phyloP scores from a whole-genome alignment of 2,888 invertebrate species.

The Podabrus alpinus region DNA sequence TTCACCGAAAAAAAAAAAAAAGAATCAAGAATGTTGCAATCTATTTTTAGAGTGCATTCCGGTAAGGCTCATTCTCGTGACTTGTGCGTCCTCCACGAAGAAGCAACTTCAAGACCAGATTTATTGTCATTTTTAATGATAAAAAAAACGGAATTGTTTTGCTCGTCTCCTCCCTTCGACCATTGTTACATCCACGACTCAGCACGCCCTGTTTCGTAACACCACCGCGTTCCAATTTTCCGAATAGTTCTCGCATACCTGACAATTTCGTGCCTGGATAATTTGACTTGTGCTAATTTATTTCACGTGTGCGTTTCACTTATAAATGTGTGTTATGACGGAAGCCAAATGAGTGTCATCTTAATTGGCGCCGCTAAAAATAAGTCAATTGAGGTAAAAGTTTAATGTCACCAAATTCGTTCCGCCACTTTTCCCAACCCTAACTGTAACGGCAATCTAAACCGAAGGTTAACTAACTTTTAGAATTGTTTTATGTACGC shows the following conservation, averaged over 20 bases:
- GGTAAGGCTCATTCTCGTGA: conserved; percentile 40
- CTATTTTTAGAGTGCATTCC: conserved; percentile 40
- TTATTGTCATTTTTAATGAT: conserved; percentile 26
- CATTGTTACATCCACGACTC: background rate
- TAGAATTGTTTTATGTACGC: background rate
- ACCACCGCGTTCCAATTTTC: background rate
- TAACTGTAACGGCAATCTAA: background rate
- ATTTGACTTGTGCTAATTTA: conserved; percentile 18
- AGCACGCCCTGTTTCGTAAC: background rate
- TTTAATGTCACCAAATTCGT: background rate
- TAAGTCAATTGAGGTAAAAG: background rate
- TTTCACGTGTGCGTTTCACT: conserved; percentile 3
- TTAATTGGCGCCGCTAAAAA: background rate
- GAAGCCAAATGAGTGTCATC: conserved; percentile 9
- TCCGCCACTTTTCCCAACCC: background rate
- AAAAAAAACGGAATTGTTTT: background rate
- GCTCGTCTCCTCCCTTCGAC: background rate
- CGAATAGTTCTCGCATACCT: conserved; percentile 11
- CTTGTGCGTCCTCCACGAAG: conserved; percentile 34
- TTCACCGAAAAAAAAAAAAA: background rate
- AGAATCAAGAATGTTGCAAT: conserved; percentile 20
- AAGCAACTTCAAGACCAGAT: conserved; percentile 24
- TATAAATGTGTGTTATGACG: conserved; percentile 12
- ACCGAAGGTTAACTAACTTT: background rate
- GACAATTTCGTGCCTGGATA: conserved; percentile 9